Evolutionary conservation across 2,888 invertebrate species (phyloP), one percentile per base, ranked within the genome.

Genomic region (Cerceris rybyensis): DNA sequence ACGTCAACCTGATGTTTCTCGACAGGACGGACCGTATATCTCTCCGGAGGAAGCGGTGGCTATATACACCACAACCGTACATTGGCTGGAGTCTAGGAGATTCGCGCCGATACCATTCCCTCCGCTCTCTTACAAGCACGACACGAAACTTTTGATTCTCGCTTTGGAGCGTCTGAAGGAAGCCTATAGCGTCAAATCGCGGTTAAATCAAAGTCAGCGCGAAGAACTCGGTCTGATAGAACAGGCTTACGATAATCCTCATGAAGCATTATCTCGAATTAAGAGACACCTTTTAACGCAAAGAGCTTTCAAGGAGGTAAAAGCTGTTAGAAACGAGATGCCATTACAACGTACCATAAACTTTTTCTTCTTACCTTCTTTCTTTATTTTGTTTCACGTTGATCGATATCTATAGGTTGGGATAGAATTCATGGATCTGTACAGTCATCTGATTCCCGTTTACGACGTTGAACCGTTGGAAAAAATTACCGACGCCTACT

Each of bases 21-120:
- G 28, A 28, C 88, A 96, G 95, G 99, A 99, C 92, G 99, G 99
- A 65, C 99, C 99, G 0, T 99, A 99, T 93, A 98, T 99, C 88
- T 98, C 98, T 0, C 99, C 99, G 0, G 99, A 99, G 93, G 99
- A 99, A 94, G 99, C 99, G 17, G 99, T 99, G 13, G 99, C 99
- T 43, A 99, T 99, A 91, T 99, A 99, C 93, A 99, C 99, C 0
- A 99, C 99, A 0, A 99, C 99, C 1, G 99, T 99, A 0, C 99
- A 99, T 93, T 99, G 99, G 99, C 94, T 99, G 81, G 99, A 99
- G 92, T 99, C 98, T 0, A 94, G 99, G 60, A 95, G 99, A 83
- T 99, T 99, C 93, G 99, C 99, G 0, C 99, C 99, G 0, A 99
- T 99, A 88, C 99, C 99, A 0, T 99, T 99, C 93, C 99, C 99